Evolutionary conservation across 2,797 vertebrate genomes (phyloP).

Genomic region (Gobionotothen gibberifrons): DNA sequence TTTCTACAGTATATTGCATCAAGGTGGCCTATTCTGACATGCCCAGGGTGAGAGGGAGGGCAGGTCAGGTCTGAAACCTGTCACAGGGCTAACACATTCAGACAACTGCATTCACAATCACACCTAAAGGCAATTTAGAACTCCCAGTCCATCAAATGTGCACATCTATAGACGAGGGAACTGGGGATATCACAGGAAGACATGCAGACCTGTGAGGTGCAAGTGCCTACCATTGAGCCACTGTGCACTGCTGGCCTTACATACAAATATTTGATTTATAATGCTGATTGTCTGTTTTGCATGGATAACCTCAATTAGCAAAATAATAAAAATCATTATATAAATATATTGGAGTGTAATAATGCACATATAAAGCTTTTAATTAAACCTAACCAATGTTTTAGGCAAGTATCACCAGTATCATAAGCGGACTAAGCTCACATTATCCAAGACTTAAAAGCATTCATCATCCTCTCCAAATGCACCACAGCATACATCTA

Average conservation of each 20-base stretch:
- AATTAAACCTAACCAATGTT: too few relatives aligned
- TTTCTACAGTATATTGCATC: neutral
- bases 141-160: neutral
- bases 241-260: too few relatives aligned
- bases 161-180: neutral
- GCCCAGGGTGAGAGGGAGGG: neutral
- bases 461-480: too few relatives aligned
- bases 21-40: neutral
- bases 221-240: neutral
- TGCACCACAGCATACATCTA: too few relatives aligned
- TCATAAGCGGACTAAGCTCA: neutral
- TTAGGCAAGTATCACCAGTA: neutral
- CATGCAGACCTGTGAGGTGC: neutral
- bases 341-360: neutral
- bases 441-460: neutral
- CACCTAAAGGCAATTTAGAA: neutral
- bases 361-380: neutral
- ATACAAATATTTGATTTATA: neutral
- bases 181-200: neutral
- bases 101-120: conserved; percentile 8
- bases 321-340: neutral
- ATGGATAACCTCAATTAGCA: neutral
- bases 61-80: neutral
- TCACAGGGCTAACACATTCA: conserved; percentile 6
- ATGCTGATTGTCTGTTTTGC: neutral